A percentile compares a stretch with the other conserved stretches of the same genome.
These are phyloP conservation scores for Aethes cnicana DNA, from an alignment of 2,888 invertebrate genomes.

Conservation along the genomic window DNA sequence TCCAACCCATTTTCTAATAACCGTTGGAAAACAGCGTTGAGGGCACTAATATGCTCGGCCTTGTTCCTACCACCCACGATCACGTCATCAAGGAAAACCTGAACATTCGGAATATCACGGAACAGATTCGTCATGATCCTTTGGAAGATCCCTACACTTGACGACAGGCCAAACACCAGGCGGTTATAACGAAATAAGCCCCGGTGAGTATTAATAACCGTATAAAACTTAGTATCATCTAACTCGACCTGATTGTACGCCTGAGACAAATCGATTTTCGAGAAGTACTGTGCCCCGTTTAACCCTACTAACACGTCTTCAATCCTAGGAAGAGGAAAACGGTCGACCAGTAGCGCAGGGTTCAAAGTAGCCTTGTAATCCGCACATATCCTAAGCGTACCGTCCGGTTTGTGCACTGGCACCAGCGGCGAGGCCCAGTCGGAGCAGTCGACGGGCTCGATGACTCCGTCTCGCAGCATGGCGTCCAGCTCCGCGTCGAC, in stretches of 20 bases:
- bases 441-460: constrained; percentile 39
- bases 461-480: constrained; percentile 39
- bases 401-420: constrained; percentile 37
- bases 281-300: constrained; percentile 9
- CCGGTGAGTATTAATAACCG: constrained; percentile 11
- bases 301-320: constrained; percentile 13
- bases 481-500: constrained; percentile 34
- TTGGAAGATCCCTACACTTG: constrained; percentile 4
- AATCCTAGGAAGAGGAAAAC: background rate
- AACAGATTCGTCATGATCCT: background rate
- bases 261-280: constrained; percentile 21
- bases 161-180: constrained; percentile 5
- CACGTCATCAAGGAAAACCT: constrained; percentile 6
- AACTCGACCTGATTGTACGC: constrained; percentile 1
- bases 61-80: background rate
- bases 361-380: constrained; percentile 39
- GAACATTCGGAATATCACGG: constrained; percentile 1
- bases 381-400: constrained; percentile 30
- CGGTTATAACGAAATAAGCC: constrained; percentile 15
- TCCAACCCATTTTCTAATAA: constrained; percentile 1
- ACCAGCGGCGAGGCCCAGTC: constrained; percentile 40
- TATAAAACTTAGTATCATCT: constrained; percentile 1
- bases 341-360: background rate
- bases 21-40: background rate
- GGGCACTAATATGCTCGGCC: background rate